phyloP scores from a whole-genome alignment of 2,113 vertebrate species.

The Aphyosemion australe region DNA sequence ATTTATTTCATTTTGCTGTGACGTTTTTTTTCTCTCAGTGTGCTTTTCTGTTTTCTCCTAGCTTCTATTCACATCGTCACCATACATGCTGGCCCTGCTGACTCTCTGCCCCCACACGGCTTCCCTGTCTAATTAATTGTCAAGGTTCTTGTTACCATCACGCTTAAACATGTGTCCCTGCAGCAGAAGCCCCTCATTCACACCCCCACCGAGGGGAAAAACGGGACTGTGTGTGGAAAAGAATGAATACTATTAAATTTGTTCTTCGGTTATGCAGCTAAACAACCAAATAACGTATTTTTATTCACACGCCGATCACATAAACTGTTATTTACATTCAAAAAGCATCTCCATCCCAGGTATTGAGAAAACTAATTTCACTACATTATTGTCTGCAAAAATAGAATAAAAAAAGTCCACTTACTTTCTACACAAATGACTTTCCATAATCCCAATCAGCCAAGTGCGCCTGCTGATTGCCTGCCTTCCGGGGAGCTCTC shows the following conservation, averaged over 20 bases:
- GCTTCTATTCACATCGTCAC: conserved; percentile 40
- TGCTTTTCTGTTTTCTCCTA: conserved; percentile 7
- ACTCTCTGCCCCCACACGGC: conserved; percentile 34
- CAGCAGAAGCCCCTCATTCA: conserved; percentile 40
- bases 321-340: conserved; percentile 55
- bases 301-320: conserved; percentile 2
- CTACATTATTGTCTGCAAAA: conserved; percentile 34
- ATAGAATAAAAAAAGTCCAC: conserved; percentile 32
- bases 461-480: conserved; percentile 56
- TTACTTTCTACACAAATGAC: conserved; percentile 51
- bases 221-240: neutral
- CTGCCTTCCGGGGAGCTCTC: conserved; percentile 29
- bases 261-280: neutral
- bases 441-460: conserved; percentile 61
- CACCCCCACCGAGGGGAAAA: conserved; percentile 22
- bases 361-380: conserved; percentile 59
- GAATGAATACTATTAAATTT: conserved; percentile 10
- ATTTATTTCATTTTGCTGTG: neutral
- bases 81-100: conserved; percentile 14
- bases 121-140: conserved; percentile 65
- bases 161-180: conserved; percentile 44
- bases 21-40: conserved; percentile 10
- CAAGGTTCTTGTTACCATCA: conserved; percentile 65
- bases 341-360: conserved; percentile 48
- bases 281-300: conserved; percentile 8